Evolutionary conservation across 2,113 vertebrate genomes (phyloP), one percentile per base, ranked within the genome.

Genomic region (Scomber colias): DNA sequence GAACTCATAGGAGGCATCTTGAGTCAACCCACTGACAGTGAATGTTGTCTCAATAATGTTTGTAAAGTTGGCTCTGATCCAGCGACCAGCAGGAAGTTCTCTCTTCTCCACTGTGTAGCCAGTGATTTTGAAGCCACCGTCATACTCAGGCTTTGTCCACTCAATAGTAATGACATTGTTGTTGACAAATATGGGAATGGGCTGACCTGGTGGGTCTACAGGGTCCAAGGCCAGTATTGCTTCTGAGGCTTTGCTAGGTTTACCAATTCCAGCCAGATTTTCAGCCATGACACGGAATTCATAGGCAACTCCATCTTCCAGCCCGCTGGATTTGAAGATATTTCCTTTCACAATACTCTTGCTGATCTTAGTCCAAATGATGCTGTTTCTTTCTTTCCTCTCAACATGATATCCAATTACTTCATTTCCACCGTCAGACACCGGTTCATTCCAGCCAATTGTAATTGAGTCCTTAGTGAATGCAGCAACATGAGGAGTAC

Each of bases 61-160:
- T 84, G 96, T 97, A 85, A 99, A 99, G 92, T 99, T 99, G 77
- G 97, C 98, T 88, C 97, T 97, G 15, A 96, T 95, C 98, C 98
- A 99, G 50, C 98, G 96, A 46, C 98, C 97, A 79, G 95, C 89
- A 72, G 98, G 98, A 82, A 97, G 92, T 83, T 99, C 97, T 94
- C 93, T 96, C 92, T 98, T 99, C 91, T 99, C 98, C 82, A 99
- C 96, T 1, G 94, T 96, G 53, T 99, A 99, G 75, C 98, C 97
- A 71, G 97, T 99, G 85, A 99, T 98, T 92, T 99, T 99, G 91
- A 98, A 99, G 44, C 98, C 98, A 85, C 98, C 98, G 71, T 98
- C 97, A 79, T 99, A 99, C 85, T 99, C 96, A 78, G 98, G 98
- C 87, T 98, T 99, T 78, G 95, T 94, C 98, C 98, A 99, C 84